A percentile compares a stretch with the other conserved stretches of the same genome.
These are phyloP conservation scores for Meteorus colon DNA, from an alignment of 2,888 invertebrate species.

Conservation along the genomic window DNA sequence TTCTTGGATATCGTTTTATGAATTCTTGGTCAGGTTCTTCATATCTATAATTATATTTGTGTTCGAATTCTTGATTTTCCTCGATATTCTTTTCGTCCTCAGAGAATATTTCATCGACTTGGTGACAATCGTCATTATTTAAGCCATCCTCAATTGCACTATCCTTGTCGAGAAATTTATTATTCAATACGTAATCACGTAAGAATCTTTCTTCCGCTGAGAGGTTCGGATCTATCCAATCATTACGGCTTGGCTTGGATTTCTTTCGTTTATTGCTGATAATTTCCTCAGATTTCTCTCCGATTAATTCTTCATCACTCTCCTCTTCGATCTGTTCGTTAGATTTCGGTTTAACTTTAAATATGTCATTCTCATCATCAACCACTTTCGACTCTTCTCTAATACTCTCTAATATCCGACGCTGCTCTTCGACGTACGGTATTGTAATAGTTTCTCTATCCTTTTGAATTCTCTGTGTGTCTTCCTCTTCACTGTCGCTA, in stretches of 20 bases:
- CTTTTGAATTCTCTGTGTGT: constrained; percentile 53
- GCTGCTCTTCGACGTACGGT: constrained; percentile 82
- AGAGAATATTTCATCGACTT: constrained; percentile 76
- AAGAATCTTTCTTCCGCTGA: constrained; percentile 91
- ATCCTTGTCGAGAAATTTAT: constrained; percentile 76
- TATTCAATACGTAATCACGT: constrained; percentile 92
- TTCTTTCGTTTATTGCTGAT: constrained; percentile 77
- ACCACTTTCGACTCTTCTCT: constrained; percentile 74
- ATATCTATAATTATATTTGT: constrained; percentile 96
- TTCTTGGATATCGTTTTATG: constrained; percentile 89
- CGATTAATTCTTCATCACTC: constrained; percentile 87
- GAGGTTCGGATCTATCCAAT: constrained; percentile 89
- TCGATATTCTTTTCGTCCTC: constrained; percentile 88
- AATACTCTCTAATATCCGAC: constrained; percentile 79
- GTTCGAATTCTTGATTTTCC: constrained; percentile 92
- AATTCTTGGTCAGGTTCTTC: constrained; percentile 97
- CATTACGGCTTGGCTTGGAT: constrained; percentile 84
- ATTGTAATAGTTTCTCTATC: constrained; percentile 67
- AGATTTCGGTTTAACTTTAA: constrained; percentile 68
- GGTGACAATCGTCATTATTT: constrained; percentile 50
- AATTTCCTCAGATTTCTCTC: constrained; percentile 80
- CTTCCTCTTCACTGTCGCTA: constrained; percentile 68
- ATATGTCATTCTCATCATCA: constrained; percentile 75
- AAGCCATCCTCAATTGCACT: constrained; percentile 50
- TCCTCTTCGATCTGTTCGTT: constrained; percentile 59